Percentiles rank a stretch among this genome's conserved stretches.
Conservation (phyloP, 2,797 vertebrate genomes). For the Spinus olivaceus region DNA sequence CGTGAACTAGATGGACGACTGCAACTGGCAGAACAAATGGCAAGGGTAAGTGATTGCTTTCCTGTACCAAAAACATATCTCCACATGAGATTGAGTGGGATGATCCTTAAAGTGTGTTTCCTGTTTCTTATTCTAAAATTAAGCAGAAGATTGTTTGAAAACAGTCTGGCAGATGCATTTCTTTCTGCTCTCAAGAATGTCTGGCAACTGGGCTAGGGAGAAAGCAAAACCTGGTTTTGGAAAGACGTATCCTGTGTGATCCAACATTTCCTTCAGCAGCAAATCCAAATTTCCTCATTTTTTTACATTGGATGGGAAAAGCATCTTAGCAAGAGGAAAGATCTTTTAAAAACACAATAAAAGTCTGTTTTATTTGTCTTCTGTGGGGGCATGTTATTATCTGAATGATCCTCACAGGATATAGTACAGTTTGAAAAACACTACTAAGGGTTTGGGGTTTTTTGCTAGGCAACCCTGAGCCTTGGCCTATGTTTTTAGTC, state of each 20-base stretch:
- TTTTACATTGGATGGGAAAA: background rate
- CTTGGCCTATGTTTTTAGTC: background rate
- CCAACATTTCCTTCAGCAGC: background rate
- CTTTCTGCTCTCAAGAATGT: background rate
- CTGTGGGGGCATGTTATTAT: background rate
- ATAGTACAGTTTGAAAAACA: background rate
- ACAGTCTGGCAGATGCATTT: background rate
- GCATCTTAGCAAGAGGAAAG: background rate
- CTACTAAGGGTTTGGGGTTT: rapidly evolving
- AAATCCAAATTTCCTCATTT: background rate
- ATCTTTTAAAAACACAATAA: background rate
- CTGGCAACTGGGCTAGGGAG: background rate
- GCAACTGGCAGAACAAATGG: slow-evolving; percentile 89
- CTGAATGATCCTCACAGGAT: background rate
- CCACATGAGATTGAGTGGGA: background rate
- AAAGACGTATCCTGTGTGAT: background rate
- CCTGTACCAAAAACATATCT: background rate
- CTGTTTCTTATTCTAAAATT: background rate
- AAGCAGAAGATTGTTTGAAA: background rate
- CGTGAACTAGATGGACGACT: slow-evolving; percentile 92
- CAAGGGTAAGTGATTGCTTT: slow-evolving; percentile 78
- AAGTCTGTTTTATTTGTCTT: background rate
- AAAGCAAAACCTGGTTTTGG: background rate
- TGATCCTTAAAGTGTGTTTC: background rate
- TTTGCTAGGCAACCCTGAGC: background rate